phyloP scores from a whole-genome alignment of 2,888 invertebrate genomes.

The Hyposoter dolosus region DNA sequence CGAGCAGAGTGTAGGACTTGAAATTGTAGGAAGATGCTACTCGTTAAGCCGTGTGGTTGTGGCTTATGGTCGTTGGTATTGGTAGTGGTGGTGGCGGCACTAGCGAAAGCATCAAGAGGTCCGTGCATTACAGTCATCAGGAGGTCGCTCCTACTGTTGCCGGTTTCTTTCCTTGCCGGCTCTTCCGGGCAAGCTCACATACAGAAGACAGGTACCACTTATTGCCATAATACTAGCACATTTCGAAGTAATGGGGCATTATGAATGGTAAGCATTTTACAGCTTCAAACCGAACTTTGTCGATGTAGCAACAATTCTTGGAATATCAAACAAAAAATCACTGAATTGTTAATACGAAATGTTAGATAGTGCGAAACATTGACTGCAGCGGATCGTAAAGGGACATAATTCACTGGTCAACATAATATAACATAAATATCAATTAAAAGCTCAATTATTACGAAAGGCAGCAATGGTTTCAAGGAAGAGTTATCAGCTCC shows the following conservation, averaged over 20 bases:
- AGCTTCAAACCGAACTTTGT: slow-evolving; percentile 72
- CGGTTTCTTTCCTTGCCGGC: slow-evolving; percentile 52
- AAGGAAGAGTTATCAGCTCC: neutral
- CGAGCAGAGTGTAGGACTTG: slow-evolving; percentile 72
- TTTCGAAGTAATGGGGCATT: slow-evolving; percentile 81
- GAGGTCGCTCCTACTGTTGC: slow-evolving; percentile 38
- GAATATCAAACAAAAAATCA: slow-evolving; percentile 20
- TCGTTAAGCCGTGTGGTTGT: slow-evolving; percentile 72
- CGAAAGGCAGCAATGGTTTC: neutral
- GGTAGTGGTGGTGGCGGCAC: slow-evolving; percentile 40
- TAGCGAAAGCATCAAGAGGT: slow-evolving; percentile 59
- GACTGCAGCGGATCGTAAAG: neutral
- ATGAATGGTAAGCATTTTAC: slow-evolving; percentile 73
- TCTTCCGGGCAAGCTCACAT: slow-evolving; percentile 72
- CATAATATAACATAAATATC: neutral
- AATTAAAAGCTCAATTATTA: neutral
- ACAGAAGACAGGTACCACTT: slow-evolving; percentile 78
- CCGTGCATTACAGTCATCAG: slow-evolving; percentile 78
- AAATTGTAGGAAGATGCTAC: slow-evolving; percentile 78
- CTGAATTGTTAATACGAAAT: neutral
- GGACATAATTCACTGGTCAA: neutral
- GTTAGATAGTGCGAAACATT: neutral
- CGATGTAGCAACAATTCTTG: slow-evolving; percentile 26
- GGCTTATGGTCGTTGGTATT: slow-evolving; percentile 10
- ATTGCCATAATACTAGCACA: slow-evolving; percentile 79